Conservation (phyloP, 2,888 invertebrate species). For the Gasteruption jaculator region DNA sequence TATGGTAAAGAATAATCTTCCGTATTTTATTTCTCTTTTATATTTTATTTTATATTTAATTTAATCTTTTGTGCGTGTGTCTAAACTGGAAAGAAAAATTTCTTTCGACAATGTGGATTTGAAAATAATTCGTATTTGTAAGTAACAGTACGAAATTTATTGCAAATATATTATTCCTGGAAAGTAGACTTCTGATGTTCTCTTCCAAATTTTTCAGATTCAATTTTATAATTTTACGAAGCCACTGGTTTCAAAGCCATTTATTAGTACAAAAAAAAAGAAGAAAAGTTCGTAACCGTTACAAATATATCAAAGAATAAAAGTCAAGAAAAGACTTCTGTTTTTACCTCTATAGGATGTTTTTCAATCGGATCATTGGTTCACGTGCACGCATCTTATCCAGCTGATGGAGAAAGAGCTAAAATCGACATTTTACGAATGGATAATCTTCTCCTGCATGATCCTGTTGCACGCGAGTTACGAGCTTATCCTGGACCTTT, state of each 20-base stretch:
- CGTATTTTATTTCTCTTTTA: slow-evolving; percentile 21
- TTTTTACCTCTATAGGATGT: slow-evolving; percentile 30
- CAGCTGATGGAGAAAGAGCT: slow-evolving; percentile 75
- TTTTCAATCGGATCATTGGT: slow-evolving; percentile 68
- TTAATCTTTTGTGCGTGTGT: slow-evolving; percentile 3
- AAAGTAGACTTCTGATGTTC: no score
- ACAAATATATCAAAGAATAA: no score
- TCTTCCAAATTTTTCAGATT: no score
- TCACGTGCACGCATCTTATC: slow-evolving; percentile 72
- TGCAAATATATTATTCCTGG: no score
- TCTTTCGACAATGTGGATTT: not conserved
- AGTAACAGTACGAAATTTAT: no score
- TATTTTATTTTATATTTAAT: not conserved
- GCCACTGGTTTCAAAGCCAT: not conserved
- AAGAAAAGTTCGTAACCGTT: no score
- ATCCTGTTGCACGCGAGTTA: slow-evolving; percentile 63
- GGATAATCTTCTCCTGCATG: slow-evolving; percentile 57
- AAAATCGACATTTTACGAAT: slow-evolving; percentile 71
- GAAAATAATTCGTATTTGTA: no score
- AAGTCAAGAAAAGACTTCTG: slow-evolving; percentile 7
- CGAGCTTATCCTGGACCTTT: slow-evolving; percentile 79
- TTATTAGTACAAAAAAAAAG: slow-evolving; percentile 3
- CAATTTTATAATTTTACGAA: no score
- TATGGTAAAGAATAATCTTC: slow-evolving; percentile 37
- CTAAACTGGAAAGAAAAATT: slow-evolving; percentile 4